Conservation (phyloP, 2,113 vertebrate species). For the Thamnophis sirtalis region DNA sequence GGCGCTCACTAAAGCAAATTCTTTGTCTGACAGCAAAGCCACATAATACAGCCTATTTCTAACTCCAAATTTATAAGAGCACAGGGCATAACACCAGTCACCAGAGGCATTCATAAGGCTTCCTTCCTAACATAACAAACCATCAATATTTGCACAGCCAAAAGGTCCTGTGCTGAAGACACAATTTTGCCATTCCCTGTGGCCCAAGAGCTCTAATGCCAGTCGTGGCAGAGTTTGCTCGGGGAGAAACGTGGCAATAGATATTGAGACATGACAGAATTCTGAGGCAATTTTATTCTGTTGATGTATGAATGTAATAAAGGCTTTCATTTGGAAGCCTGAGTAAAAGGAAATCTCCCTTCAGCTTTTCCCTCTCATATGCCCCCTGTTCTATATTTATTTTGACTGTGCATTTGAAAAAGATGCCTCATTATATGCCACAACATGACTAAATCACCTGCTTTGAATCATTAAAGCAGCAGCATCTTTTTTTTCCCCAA, state of each 20-base stretch:
- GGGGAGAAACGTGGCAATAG: conserved; percentile 15
- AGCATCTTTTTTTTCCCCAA: not conserved
- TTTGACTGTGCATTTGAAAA: not conserved
- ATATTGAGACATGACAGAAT: conserved; percentile 16
- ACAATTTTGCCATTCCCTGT: conserved; percentile 53
- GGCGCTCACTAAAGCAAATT: conserved; percentile 45
- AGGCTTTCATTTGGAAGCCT: conserved; percentile 1
- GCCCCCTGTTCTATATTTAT: not conserved
- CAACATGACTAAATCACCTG: not conserved
- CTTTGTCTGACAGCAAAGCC: conserved; percentile 44
- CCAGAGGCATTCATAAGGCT: conserved; percentile 60
- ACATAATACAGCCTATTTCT: conserved; percentile 33
- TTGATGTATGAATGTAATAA: conserved; percentile 6
- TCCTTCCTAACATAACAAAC: conserved; percentile 51
- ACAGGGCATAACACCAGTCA: conserved; percentile 45
- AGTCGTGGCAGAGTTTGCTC: not conserved
- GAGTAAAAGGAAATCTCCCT: conserved; percentile 8
- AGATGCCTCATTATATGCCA: not conserved
- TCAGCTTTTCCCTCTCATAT: not conserved
- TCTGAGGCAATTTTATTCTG: conserved; percentile 37
- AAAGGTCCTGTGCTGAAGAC: conserved; percentile 4
- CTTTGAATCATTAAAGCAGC: not conserved
- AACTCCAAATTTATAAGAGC: conserved; percentile 58
- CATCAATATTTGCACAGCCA: conserved; percentile 56
- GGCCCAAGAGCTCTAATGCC: conserved; percentile 36